These are phyloP conservation scores for Caenorhabditis latens DNA, from an alignment of 1,140 invertebrate species.

Conservation along the genomic window DNA sequence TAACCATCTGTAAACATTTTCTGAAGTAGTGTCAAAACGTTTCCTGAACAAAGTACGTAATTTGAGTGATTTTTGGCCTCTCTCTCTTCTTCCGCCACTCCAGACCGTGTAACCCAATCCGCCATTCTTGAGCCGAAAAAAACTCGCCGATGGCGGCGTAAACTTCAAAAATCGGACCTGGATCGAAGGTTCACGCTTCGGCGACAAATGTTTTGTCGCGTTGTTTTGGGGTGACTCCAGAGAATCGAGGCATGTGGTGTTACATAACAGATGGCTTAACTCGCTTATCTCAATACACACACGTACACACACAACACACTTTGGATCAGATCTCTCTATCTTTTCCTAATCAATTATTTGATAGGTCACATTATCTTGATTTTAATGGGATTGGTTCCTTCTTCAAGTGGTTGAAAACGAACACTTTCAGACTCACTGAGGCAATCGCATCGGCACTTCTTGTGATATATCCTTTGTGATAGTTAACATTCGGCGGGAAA, in stretches of 20 bases:
- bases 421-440: conserved; percentile 40
- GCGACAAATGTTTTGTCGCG: background rate
- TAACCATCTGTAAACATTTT: background rate
- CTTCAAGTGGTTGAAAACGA: background rate
- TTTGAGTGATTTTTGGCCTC: conserved; percentile 40
- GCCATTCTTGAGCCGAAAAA: conserved; percentile 6
- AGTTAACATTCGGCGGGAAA: conserved; percentile 50
- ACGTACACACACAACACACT: background rate
- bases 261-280: conserved; percentile 37
- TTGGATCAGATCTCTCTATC: background rate
- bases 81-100: background rate
- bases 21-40: conserved; percentile 10
- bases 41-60: conserved; percentile 4
- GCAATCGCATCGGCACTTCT: conserved; percentile 45
- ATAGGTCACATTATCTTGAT: conserved; percentile 37
- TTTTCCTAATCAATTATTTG: conserved; percentile 30
- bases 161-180: conserved; percentile 34
- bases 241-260: conserved; percentile 30
- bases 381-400: conserved; percentile 28
- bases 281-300: conserved; percentile 2
- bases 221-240: conserved; percentile 43
- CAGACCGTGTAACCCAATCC: conserved; percentile 46
- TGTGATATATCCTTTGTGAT: conserved; percentile 60
- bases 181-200: conserved; percentile 40
- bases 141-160: background rate